phyloP scores from a whole-genome alignment of 2,113 vertebrate species.

The Phyllopteryx taeniolatus region DNA sequence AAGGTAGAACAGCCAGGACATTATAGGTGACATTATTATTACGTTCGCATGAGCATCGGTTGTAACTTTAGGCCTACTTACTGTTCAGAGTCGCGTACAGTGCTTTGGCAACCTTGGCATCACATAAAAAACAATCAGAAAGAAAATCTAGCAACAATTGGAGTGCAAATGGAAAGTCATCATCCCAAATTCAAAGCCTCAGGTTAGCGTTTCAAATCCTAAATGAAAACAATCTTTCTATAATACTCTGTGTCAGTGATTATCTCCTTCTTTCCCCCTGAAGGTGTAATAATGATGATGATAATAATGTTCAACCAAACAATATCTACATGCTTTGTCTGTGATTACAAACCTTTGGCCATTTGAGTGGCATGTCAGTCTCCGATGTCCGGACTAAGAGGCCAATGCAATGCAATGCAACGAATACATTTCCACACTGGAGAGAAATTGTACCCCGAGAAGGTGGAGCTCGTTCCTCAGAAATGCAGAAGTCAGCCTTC shows the following conservation, averaged over 20 bases:
- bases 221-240: not conserved
- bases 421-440: conserved; percentile 57
- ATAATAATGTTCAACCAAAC: conserved; percentile 25
- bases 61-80: not conserved
- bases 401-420: conserved; percentile 39
- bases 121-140: no score
- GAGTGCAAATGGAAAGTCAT: not conserved
- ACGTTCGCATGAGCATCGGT: not conserved
- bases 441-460: conserved; percentile 33
- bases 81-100: not conserved
- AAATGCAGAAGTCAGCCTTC: not conserved
- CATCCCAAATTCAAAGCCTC: not conserved
- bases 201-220: not conserved
- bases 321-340: conserved; percentile 38
- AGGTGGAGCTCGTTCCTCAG: not conserved
- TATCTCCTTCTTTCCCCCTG: no score
- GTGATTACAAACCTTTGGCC: no score
- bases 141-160: not conserved
- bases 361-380: conserved; percentile 24
- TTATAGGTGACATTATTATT: no score
- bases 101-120: no score
- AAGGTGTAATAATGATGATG: not conserved
- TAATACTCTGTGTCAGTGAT: no score
- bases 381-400: conserved; percentile 14
- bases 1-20: no score